Evolutionary conservation across 1,140 invertebrate genomes (phyloP), one percentile per base, ranked within the genome.

Genomic region (Drosophila sucinea): DNA sequence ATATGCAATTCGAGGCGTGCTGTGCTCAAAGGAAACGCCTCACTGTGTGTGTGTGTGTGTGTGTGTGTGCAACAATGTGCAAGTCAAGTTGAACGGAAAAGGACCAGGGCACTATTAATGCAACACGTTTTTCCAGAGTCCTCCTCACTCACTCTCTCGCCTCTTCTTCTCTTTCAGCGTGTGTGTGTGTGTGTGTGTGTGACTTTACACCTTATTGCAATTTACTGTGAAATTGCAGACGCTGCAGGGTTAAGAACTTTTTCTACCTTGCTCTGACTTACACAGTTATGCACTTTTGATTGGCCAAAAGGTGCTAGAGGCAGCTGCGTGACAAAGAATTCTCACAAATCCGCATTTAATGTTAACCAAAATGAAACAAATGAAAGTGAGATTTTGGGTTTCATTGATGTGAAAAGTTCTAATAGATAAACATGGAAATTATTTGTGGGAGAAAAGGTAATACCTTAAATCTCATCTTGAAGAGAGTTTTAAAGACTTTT

Each of bases 141-240:
- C 17, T 17, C 17, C 17, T 17, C 17, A 17, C 17, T 17, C 17
- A 17, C 17, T 40, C 11, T 0, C 8, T 60, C 55, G 27, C 41
- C 1, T n/a, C 32, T 1, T 27, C 7, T 55, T 1, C 7, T 38
- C 2, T 47, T 5, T 54, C 41, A 32, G 41, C 65, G 62, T 67
- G 72, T 33, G 47, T 33, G 55, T 66, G 64, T 35, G 56, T 57
- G 58, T 41, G 55, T 32, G 29, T 25, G 65, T 41, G 47, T 79
- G 83, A 84, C 84, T 89, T 87, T 73, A 83, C 83, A 80, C 83
- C 83, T 87, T 87, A 76, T 79, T 83, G 84, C 83, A 83, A 89
- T 89, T 87, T 89, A 80, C 67, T 89, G 77, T 77, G 61, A 87
- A 89, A 87, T 80, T 83, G 79, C 80, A 77, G 47, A 78, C 75